Conservation (phyloP, 2,888 invertebrate genomes). For the Orgyia antiqua region DNA sequence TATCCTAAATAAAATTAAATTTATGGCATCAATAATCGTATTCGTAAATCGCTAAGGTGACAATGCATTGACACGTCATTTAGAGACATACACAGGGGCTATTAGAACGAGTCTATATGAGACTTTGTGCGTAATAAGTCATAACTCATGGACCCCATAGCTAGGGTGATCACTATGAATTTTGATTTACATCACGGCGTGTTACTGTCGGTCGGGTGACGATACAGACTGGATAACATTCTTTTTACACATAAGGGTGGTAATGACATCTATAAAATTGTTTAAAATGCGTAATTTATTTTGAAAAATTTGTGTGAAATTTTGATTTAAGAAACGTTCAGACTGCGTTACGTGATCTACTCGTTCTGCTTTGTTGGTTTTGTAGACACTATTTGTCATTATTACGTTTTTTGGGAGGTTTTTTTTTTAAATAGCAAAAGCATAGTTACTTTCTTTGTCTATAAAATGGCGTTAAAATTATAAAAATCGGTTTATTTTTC, state of each 20-base stretch:
- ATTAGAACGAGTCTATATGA: slow-evolving; percentile 47
- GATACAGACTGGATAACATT: slow-evolving; percentile 38
- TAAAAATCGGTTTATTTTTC: no score
- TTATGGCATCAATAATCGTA: slow-evolving; percentile 36
- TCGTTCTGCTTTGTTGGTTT: no score
- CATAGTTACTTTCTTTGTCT: no score
- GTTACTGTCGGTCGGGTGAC: slow-evolving; percentile 52
- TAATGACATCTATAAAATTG: slow-evolving; percentile 56
- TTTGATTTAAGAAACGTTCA: slow-evolving; percentile 15
- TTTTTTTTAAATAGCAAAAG: no score
- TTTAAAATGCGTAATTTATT: slow-evolving; percentile 4
- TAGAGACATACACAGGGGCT: slow-evolving; percentile 58
- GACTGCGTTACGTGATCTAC: not conserved
- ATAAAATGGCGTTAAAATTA: no score
- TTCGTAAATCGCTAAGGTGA: slow-evolving; percentile 67
- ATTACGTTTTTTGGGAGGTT: no score
- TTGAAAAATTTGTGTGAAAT: not conserved
- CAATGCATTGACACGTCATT: slow-evolving; percentile 70
- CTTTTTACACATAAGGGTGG: slow-evolving; percentile 24
- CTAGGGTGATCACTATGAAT: slow-evolving; percentile 56
- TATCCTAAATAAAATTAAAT: slow-evolving; percentile 1
- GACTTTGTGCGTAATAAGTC: slow-evolving; percentile 53
- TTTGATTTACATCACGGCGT: slow-evolving; percentile 56
- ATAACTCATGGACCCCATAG: slow-evolving; percentile 62
- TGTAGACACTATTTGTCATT: no score